Percentiles rank a stretch among this genome's conserved stretches.
These are phyloP conservation scores for Podarcis cretensis DNA, from an alignment of 2,113 vertebrate genomes.

Conservation along the genomic window DNA sequence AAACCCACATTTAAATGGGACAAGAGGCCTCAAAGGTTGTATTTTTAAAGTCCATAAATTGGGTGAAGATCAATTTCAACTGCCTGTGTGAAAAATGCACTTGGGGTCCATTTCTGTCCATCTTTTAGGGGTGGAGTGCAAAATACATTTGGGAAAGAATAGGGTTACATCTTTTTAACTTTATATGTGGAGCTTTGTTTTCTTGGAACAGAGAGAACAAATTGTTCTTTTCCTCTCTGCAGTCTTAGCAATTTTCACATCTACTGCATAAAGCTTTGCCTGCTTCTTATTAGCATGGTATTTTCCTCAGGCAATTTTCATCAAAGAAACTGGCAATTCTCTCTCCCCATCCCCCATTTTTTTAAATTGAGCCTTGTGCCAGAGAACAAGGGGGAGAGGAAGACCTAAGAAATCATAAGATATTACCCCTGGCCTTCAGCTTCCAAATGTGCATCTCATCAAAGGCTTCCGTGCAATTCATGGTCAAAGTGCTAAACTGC, in stretches of 20 bases:
- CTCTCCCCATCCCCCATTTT: not conserved
- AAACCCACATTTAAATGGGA: too few species aligned
- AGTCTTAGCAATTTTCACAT: conserved; percentile 29
- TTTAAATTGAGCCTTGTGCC: not conserved
- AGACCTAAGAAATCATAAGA: conserved; percentile 23
- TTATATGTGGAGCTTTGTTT: not conserved
- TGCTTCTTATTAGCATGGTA: not conserved
- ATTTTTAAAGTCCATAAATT: not conserved
- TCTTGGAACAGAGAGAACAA: not conserved
- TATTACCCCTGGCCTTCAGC: conserved; percentile 30
- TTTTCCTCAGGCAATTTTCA: conserved; percentile 20
- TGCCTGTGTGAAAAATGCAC: not conserved
- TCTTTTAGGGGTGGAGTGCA: not conserved
- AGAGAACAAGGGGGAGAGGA: conserved; percentile 35
- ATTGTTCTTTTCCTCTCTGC: conserved; percentile 3
- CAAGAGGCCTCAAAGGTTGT: not conserved
- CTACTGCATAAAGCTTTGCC: not conserved
- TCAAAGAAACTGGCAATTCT: conserved; percentile 29
- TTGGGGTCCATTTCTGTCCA: not conserved
- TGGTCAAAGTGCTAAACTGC: conserved; percentile 23
- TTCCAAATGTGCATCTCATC: not conserved
- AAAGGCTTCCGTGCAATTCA: conserved; percentile 34
- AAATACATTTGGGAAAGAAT: not conserved
- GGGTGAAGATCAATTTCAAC: not conserved
- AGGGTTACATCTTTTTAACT: not conserved